These are phyloP conservation scores for Tenthredo amoena DNA, from an alignment of 2,888 invertebrate genomes.

Conservation along the genomic window DNA sequence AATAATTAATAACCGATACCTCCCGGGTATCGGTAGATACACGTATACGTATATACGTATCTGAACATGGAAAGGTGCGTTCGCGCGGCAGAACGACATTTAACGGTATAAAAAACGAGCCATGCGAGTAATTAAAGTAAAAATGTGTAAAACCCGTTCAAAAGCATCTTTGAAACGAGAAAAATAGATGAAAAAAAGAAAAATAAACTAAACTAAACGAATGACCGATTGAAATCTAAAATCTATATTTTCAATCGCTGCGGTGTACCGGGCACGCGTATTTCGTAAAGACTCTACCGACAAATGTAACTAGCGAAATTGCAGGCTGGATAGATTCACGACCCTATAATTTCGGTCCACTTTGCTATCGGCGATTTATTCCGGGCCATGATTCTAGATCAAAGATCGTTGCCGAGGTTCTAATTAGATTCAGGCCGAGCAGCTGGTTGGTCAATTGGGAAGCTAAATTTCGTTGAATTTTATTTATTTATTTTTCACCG, in stretches of 20 bases:
- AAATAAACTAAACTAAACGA: background rate
- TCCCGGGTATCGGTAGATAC: background rate
- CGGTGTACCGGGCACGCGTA: background rate
- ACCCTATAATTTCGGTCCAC: conserved; percentile 33
- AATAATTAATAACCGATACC: conserved; percentile 28
- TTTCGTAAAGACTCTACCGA: conserved; percentile 33
- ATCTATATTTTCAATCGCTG: background rate
- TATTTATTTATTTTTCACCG: background rate
- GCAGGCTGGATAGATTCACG: background rate
- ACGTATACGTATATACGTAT: background rate
- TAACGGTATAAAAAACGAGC: background rate
- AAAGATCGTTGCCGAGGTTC: conserved; percentile 44
- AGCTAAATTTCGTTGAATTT: conserved; percentile 2
- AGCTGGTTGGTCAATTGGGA: background rate
- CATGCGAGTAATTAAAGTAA: background rate
- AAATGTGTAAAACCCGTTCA: background rate
- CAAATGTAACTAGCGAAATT: conserved; percentile 43
- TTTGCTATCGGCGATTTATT: conserved; percentile 42
- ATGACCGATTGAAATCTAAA: background rate
- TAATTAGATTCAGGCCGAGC: background rate
- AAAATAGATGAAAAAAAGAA: background rate
- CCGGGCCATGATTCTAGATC: conserved; percentile 24
- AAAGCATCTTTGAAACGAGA: background rate
- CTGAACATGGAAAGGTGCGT: background rate
- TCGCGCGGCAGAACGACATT: background rate